Evolutionary conservation across 2,888 invertebrate genomes (phyloP).

Genomic region (Ichneumon xanthorius): DNA sequence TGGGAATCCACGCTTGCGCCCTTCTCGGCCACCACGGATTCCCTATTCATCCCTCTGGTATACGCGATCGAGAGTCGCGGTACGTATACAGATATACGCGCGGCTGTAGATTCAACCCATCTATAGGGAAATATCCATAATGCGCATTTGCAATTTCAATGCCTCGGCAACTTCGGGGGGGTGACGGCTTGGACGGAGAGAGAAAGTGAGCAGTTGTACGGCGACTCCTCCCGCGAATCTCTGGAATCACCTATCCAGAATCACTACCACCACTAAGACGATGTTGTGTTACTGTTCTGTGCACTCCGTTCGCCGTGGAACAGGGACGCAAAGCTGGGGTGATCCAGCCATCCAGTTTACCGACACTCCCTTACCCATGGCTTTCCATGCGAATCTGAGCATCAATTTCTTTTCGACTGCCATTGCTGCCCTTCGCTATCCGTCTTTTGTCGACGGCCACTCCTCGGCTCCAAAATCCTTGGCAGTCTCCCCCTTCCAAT

Average conservation of each 20-base stretch:
- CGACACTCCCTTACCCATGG: slow-evolving; percentile 44
- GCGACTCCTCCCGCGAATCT: slow-evolving; percentile 54
- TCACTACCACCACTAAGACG: slow-evolving; percentile 55
- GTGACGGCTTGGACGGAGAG: slow-evolving; percentile 46
- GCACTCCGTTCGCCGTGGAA: slow-evolving; percentile 54
- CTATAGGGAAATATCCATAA: slow-evolving; percentile 85
- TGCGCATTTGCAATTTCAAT: slow-evolving; percentile 85
- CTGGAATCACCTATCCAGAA: slow-evolving; percentile 56
- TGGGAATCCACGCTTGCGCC: slow-evolving; percentile 68
- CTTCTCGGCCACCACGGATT: slow-evolving; percentile 46
- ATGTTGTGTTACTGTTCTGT: slow-evolving; percentile 54
- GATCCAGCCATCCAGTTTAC: slow-evolving; percentile 52
- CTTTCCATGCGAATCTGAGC: slow-evolving; percentile 60
- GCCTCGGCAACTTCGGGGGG: slow-evolving; percentile 80
- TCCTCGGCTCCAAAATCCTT: slow-evolving; percentile 55
- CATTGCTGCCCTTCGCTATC: slow-evolving; percentile 39
- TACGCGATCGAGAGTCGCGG: slow-evolving; percentile 64
- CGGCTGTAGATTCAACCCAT: slow-evolving; percentile 76
- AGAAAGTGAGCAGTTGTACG: slow-evolving; percentile 52
- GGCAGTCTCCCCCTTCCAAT: slow-evolving; percentile 60
- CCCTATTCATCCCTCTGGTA: slow-evolving; percentile 42
- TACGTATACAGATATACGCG: slow-evolving; percentile 68
- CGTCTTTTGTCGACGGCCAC: slow-evolving; percentile 44
- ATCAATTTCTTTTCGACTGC: slow-evolving; percentile 46
- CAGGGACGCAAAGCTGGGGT: slow-evolving; percentile 62